phyloP scores from a whole-genome alignment of 2,888 invertebrate genomes.

The Nephrotoma flavescens region DNA sequence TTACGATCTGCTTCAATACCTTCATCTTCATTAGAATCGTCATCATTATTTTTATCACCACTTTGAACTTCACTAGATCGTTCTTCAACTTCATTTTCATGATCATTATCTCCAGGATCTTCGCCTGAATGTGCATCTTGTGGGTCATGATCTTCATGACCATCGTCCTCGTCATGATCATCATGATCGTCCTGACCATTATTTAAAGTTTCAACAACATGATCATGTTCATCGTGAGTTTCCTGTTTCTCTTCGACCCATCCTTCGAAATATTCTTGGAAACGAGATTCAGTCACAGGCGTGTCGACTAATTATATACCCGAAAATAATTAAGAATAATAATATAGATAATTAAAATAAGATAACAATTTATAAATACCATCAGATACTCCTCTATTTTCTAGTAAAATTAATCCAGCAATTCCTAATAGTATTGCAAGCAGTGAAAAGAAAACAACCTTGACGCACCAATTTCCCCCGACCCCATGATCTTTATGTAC shows the following conservation, averaged over 20 bases:
- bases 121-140: constrained; percentile 17
- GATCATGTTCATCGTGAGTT: constrained; percentile 28
- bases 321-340: neutral
- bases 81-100: constrained; percentile 29
- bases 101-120: constrained; percentile 22
- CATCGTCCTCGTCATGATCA: constrained; percentile 19
- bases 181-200: constrained; percentile 27
- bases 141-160: constrained; percentile 19
- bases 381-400: constrained; percentile 63
- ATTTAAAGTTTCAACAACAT: constrained; percentile 16
- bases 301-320: constrained; percentile 37
- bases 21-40: constrained; percentile 20
- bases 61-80: constrained; percentile 27
- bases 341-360: neutral
- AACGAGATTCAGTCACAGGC: constrained; percentile 47
- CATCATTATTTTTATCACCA: constrained; percentile 24
- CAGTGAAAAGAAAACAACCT: constrained; percentile 64
- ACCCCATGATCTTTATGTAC: constrained; percentile 60
- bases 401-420: constrained; percentile 62
- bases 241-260: constrained; percentile 49
- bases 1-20: constrained; percentile 22
- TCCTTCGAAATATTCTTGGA: constrained; percentile 60
- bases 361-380: constrained; percentile 39
- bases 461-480: constrained; percentile 73
- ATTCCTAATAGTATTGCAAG: constrained; percentile 55